Percentiles rank a stretch among this genome's conserved stretches.
Conservation (phyloP, 2,888 invertebrate species). For the Eupithecia vulgata region DNA sequence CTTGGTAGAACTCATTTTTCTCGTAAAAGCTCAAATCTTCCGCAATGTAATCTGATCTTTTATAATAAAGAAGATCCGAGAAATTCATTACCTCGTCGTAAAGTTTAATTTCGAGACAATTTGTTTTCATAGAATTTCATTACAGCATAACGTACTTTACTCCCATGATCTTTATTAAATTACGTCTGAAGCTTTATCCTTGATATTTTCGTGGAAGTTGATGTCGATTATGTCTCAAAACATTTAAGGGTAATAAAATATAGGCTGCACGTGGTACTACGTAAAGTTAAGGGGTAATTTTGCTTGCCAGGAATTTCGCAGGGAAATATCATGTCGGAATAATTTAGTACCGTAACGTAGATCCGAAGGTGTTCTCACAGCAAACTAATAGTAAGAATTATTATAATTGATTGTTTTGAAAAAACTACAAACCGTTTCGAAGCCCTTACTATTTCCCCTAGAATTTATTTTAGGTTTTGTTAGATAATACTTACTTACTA, state of each 20-base stretch:
- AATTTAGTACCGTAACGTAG: too few species aligned
- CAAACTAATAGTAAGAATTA: neutral
- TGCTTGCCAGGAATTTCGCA: neutral
- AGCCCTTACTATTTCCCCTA: too few species aligned
- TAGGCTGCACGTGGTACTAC: neutral
- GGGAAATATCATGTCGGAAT: neutral
- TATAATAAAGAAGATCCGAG: neutral
- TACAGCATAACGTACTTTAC: neutral
- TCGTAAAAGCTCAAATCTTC: neutral
- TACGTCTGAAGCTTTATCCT: neutral
- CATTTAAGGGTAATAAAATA: neutral
- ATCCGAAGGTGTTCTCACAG: neutral
- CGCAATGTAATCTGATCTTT: neutral
- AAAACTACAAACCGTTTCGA: too few species aligned
- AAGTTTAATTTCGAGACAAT: slow-evolving; percentile 4
- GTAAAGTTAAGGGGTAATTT: neutral
- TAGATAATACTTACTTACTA: too few species aligned
- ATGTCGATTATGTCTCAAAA: neutral
- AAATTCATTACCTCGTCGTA: slow-evolving; percentile 5
- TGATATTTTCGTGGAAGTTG: neutral
- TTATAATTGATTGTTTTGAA: too few species aligned
- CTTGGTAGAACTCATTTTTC: neutral
- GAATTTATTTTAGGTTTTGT: too few species aligned
- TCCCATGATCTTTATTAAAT: slow-evolving; percentile 4
- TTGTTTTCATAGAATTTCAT: slow-evolving; percentile 19